Evolutionary conservation across 2,888 invertebrate species (phyloP).

Genomic region (Scaptomyza tumidula): DNA sequence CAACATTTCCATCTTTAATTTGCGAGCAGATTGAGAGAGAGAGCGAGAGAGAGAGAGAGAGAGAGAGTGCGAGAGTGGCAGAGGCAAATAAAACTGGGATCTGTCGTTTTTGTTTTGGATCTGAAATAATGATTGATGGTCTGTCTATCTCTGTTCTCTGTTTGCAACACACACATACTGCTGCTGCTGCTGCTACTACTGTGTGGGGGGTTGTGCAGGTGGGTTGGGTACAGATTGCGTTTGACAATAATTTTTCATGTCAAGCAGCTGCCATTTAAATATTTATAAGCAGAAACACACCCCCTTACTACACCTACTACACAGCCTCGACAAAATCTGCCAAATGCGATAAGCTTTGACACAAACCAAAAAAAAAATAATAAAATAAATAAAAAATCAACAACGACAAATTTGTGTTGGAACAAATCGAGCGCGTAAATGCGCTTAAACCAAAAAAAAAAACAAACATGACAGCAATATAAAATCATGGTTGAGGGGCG

Average conservation of each 20-base stretch:
- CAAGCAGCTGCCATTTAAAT: conserved; percentile 64
- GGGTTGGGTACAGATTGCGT: conserved; percentile 16
- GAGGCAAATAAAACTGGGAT: background rate
- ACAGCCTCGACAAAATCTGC: conserved; percentile 13
- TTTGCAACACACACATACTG: conserved; percentile 4
- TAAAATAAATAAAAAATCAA: conserved; percentile 14
- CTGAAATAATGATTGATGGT: conserved; percentile 51
- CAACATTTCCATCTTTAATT: conserved; percentile 28
- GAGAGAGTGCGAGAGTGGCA: background rate
- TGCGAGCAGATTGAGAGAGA: conserved; percentile 13
- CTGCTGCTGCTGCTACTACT: too few species aligned
- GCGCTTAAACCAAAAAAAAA: conserved; percentile 49
- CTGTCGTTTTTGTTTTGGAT: conserved; percentile 38
- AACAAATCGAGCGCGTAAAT: conserved; percentile 56
- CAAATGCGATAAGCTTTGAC: conserved; percentile 47
- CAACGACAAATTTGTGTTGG: conserved; percentile 30
- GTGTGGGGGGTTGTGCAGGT: conserved; percentile 46
- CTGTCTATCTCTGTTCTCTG: background rate
- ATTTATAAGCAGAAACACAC: conserved; percentile 48
- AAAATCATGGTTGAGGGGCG: background rate
- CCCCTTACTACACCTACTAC: background rate
- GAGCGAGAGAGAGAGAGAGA: background rate
- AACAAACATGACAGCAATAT: conserved; percentile 1
- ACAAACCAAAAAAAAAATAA: conserved; percentile 15
- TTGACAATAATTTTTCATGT: conserved; percentile 59